Evolutionary conservation across 2,113 vertebrate genomes (phyloP).

Genomic region (Tichodroma muraria): DNA sequence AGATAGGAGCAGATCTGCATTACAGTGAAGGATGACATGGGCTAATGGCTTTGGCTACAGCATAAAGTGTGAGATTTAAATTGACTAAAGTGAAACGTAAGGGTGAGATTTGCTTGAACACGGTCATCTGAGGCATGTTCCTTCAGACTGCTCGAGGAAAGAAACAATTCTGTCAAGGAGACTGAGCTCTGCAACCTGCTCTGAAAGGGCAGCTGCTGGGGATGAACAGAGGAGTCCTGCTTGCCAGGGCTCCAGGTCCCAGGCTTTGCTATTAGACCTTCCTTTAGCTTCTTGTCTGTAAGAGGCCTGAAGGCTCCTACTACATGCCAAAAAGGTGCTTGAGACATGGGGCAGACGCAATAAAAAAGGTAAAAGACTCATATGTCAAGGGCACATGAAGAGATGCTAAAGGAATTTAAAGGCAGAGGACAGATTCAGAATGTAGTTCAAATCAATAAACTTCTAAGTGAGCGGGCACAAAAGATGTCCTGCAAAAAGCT

Average conservation of each 20-base stretch:
- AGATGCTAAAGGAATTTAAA: background rate
- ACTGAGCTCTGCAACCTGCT: background rate
- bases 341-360: background rate
- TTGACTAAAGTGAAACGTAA: slow-evolving; percentile 4
- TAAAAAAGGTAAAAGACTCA: background rate
- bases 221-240: background rate
- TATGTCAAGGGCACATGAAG: background rate
- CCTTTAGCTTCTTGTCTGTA: background rate
- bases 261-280: background rate
- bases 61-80: slow-evolving; percentile 29
- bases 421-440: background rate
- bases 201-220: background rate
- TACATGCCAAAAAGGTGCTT: background rate
- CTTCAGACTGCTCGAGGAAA: background rate
- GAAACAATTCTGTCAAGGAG: slow-evolving; percentile 3
- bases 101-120: background rate
- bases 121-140: background rate
- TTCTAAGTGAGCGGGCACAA: background rate
- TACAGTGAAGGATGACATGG: background rate
- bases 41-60: slow-evolving; percentile 25
- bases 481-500: background rate
- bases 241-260: background rate
- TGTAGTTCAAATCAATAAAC: background rate
- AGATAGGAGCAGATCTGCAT: background rate
- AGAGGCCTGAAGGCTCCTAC: background rate